Conservation (phyloP, 2,797 vertebrate genomes). For the Enteromius viviparus region DNA sequence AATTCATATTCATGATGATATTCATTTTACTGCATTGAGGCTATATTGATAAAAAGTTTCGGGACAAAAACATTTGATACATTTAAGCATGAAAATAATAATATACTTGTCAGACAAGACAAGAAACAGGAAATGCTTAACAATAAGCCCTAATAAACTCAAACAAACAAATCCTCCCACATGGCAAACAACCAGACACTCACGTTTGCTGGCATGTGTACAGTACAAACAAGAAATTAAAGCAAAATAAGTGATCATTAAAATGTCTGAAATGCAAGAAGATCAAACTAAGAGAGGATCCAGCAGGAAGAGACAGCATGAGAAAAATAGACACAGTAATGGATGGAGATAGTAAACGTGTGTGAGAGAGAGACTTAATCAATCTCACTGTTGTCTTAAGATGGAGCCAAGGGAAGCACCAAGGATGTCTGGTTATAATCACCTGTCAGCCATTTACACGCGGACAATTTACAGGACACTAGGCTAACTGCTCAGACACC, state of each 20-base stretch:
- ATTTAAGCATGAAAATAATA: not conserved
- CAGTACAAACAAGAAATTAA: not conserved
- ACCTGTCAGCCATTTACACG: constrained; percentile 39
- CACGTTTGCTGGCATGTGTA: not conserved
- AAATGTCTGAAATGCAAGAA: constrained; percentile 29
- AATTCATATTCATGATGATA: not conserved
- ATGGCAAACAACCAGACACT: constrained; percentile 1
- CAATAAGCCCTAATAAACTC: not conserved
- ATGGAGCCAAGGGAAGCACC: constrained; percentile 34
- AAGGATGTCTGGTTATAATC: constrained; percentile 53
- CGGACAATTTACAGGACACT: constrained; percentile 24
- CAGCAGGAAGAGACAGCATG: not conserved
- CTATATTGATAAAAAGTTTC: not conserved
- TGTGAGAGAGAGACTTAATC: constrained; percentile 20
- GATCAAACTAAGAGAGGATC: not conserved
- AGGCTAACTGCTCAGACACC: constrained; percentile 6
- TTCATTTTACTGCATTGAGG: not conserved
- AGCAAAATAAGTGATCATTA: not conserved
- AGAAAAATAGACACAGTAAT: constrained; percentile 1
- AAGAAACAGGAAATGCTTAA: not conserved
- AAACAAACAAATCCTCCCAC: constrained; percentile 10
- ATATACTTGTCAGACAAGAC: not conserved
- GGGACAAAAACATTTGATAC: not conserved
- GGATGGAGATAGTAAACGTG: constrained; percentile 25
- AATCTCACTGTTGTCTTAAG: constrained; percentile 26